Evolutionary conservation across 2,888 invertebrate genomes (phyloP).

Genomic region (Drosophila affinis): DNA sequence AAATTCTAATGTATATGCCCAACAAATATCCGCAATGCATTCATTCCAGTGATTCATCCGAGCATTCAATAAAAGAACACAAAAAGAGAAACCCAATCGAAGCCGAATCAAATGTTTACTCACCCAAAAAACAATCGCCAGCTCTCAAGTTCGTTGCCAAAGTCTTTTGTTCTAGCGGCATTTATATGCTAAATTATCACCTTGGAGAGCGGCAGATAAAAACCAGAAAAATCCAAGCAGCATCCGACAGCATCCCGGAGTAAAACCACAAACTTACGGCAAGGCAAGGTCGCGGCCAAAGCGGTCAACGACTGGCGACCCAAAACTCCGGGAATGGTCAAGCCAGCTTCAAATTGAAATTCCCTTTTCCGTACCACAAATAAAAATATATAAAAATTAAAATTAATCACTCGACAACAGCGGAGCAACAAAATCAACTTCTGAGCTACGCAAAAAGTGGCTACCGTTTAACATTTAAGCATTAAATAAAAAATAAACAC

Average conservation of each 20-base stretch:
- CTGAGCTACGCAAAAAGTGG: constrained; percentile 52
- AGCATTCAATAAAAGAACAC: not conserved
- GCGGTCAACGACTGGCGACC: constrained; percentile 67
- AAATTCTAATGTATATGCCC: not conserved
- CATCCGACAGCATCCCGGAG: constrained; percentile 26
- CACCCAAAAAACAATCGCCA: constrained; percentile 3
- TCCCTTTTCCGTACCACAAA: constrained; percentile 48
- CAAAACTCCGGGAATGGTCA: constrained; percentile 22
- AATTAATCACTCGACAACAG: constrained; percentile 44
- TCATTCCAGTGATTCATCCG: constrained; percentile 9
- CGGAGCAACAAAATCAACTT: constrained; percentile 40
- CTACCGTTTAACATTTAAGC: constrained; percentile 50
- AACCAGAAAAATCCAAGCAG: constrained; percentile 26
- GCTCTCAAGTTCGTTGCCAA: constrained; percentile 62
- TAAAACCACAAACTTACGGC: constrained; percentile 44
- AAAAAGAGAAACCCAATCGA: not conserved
- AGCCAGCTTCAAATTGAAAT: constrained; percentile 21
- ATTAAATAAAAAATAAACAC: constrained; percentile 46
- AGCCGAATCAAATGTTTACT: constrained; percentile 2
- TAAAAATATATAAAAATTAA: constrained; percentile 19
- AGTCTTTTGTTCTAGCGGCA: constrained; percentile 75
- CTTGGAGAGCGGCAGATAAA: constrained; percentile 48
- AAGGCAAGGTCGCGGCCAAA: constrained; percentile 50
- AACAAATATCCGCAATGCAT: constrained; percentile 8
- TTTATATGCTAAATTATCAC: constrained; percentile 59